Conservation (phyloP, 2,888 invertebrate species). For the Zelleria hepariella region DNA sequence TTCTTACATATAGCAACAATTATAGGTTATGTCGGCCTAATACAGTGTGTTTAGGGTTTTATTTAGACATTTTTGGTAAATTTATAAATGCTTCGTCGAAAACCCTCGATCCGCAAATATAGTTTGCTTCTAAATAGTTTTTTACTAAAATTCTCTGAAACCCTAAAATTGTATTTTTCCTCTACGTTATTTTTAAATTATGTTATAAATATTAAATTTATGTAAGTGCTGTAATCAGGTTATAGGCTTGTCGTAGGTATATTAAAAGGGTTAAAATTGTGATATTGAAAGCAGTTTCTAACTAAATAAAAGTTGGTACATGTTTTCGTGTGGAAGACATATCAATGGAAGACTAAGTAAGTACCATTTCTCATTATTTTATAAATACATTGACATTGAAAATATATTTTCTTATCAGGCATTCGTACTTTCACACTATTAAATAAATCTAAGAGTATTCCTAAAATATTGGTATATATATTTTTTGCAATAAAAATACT, state of each 20-base stretch:
- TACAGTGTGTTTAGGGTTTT: slow-evolving; percentile 6
- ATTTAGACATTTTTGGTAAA: slow-evolving; percentile 27
- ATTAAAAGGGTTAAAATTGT: neutral
- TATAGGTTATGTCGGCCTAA: slow-evolving; percentile 43
- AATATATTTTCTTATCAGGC: slow-evolving; percentile 36
- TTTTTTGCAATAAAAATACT: too few species aligned
- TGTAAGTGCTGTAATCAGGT: neutral
- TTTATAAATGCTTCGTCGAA: slow-evolving; percentile 20
- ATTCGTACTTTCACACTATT: neutral
- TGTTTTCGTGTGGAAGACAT: slow-evolving; percentile 32
- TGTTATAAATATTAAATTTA: neutral
- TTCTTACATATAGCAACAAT: slow-evolving; percentile 66
- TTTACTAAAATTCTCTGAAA: slow-evolving; percentile 23
- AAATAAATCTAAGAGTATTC: neutral
- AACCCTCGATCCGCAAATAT: slow-evolving; percentile 28
- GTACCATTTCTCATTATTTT: neutral
- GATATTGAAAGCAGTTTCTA: neutral
- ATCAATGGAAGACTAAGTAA: slow-evolving; percentile 13
- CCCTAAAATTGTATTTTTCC: slow-evolving; percentile 13
- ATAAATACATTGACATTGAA: slow-evolving; percentile 46
- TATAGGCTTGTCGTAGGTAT: neutral
- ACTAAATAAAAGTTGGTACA: neutral
- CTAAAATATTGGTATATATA: neutral
- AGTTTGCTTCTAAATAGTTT: slow-evolving; percentile 41
- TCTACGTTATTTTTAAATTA: neutral